Percentiles rank a stretch among this genome's conserved stretches.
phyloP scores from a whole-genome alignment of 2,888 invertebrate species.

The Harmothoe impar region DNA sequence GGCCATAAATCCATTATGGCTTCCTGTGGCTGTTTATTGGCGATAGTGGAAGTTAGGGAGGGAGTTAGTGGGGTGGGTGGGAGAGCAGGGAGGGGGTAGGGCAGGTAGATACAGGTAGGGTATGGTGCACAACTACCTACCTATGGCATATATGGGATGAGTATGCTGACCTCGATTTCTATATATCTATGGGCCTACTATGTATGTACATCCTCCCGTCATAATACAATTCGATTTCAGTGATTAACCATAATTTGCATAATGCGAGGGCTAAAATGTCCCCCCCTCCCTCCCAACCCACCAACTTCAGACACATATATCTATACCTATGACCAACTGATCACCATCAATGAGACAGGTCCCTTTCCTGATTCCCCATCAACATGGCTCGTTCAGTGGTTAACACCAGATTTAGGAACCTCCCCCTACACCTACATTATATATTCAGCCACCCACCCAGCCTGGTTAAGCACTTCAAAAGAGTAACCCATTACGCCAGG shows the following conservation, averaged over 20 bases:
- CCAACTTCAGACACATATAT: neutral
- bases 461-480: neutral
- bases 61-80: neutral
- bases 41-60: neutral
- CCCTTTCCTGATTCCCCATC: neutral
- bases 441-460: neutral
- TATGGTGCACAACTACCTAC: no score
- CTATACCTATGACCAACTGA: neutral
- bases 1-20: constrained; percentile 39
- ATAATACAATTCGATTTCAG: no score
- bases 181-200: no score
- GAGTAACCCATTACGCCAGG: neutral
- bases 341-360: neutral
- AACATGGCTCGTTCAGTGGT: neutral
- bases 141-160: no score
- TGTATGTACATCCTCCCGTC: no score
- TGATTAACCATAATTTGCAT: no score
- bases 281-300: neutral
- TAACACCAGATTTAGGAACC: neutral
- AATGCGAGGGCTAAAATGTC: no score
- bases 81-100: neutral
- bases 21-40: neutral
- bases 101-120: neutral
- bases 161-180: no score
- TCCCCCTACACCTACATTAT: neutral